phyloP scores from a whole-genome alignment of 2,797 vertebrate species.

The Nyctalus aviator region DNA sequence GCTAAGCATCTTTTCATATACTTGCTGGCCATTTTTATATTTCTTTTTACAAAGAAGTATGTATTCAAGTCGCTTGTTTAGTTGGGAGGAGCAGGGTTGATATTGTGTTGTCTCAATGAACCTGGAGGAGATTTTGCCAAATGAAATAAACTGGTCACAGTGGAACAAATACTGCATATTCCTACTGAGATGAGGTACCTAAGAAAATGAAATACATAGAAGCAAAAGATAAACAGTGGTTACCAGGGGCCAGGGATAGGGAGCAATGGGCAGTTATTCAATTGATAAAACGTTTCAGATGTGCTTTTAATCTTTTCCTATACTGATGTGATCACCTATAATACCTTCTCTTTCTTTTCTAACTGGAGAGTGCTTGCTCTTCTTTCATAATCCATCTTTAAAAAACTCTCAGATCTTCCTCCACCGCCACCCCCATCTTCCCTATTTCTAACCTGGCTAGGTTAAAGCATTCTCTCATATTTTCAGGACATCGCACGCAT shows the following conservation, averaged over 20 bases:
- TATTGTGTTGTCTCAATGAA: neutral
- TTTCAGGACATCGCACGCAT: neutral
- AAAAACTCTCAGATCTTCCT: neutral
- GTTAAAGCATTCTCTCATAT: neutral
- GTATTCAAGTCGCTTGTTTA: neutral
- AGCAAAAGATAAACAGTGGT: neutral
- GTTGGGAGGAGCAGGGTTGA: neutral
- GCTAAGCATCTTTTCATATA: neutral
- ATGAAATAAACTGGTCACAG: neutral
- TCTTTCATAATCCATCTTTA: neutral
- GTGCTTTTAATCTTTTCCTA: neutral
- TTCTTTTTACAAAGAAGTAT: neutral
- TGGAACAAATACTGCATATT: neutral
- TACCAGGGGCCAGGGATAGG: neutral
- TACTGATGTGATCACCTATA: neutral
- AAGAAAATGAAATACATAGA: neutral
- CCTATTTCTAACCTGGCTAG: neutral
- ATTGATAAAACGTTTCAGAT: neutral
- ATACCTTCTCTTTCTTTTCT: neutral
- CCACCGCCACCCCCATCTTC: fast-evolving
- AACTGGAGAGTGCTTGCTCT: neutral
- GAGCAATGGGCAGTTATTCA: neutral
- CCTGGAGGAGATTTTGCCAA: neutral
- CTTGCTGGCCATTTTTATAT: neutral
- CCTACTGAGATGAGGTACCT: neutral